Evolutionary conservation across 1,140 invertebrate genomes (phyloP).

Genomic region (Nasonia giraulti): DNA sequence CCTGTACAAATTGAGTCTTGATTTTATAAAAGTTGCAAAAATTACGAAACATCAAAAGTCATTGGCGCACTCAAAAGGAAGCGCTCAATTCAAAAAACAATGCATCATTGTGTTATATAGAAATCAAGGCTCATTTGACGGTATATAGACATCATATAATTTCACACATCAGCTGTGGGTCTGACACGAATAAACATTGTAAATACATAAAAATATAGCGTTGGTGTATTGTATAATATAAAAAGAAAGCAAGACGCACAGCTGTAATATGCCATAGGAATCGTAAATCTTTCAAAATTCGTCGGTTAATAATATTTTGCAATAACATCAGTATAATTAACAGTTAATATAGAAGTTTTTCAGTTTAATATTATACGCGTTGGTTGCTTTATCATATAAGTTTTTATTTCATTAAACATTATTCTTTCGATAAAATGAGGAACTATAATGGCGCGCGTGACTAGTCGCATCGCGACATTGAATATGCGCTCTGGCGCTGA

Average conservation of each 20-base stretch:
- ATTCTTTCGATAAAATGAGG: slow-evolving; percentile 38
- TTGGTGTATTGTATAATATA: not conserved
- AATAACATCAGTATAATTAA: slow-evolving; percentile 12
- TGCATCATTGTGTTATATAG: not conserved
- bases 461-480: not conserved
- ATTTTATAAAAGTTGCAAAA: slow-evolving; percentile 19
- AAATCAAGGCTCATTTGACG: slow-evolving; percentile 11
- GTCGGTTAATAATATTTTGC: slow-evolving; percentile 27
- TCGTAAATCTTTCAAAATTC: slow-evolving; percentile 26
- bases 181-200: not conserved
- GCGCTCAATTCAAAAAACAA: not conserved
- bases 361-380: not conserved
- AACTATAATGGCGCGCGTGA: not conserved
- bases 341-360: slow-evolving; percentile 1
- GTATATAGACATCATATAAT: not conserved
- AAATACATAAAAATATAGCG: slow-evolving; percentile 32
- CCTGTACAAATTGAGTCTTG: not conserved
- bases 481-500: not conserved
- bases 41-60: not conserved
- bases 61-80: not conserved
- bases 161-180: not conserved
- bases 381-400: not conserved
- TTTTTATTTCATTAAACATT: slow-evolving; percentile 3
- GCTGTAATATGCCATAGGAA: not conserved
- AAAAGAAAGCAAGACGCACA: slow-evolving; percentile 5